A percentile compares a stretch with the other conserved stretches of the same genome.
Evolutionary conservation across 2,888 invertebrate species (phyloP).

Genomic region (Drosophila lutescens): DNA sequence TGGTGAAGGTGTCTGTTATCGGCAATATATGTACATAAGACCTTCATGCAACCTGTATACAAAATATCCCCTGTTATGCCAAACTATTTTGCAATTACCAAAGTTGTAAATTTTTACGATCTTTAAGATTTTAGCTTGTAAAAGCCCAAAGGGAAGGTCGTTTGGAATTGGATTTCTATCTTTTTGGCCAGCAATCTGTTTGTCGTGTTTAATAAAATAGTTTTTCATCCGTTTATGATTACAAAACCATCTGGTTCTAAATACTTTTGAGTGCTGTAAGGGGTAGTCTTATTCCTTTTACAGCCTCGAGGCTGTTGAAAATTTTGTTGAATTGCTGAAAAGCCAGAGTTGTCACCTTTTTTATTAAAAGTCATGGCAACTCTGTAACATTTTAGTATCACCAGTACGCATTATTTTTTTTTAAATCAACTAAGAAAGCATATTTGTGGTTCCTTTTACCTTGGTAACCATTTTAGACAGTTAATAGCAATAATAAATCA

Average conservation of each 20-base stretch:
- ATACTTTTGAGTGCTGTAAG: slow-evolving; percentile 19
- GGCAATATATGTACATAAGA: slow-evolving; percentile 44
- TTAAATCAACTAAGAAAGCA: too few relatives aligned
- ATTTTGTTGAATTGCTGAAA: too few relatives aligned
- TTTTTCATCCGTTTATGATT: slow-evolving; percentile 54
- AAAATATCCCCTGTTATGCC: slow-evolving; percentile 21
- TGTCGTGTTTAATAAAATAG: slow-evolving; percentile 49
- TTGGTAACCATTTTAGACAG: too few relatives aligned
- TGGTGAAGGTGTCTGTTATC: slow-evolving; percentile 37
- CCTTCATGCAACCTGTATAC: slow-evolving; percentile 1
- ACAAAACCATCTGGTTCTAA: slow-evolving; percentile 54
- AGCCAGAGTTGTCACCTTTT: too few relatives aligned
- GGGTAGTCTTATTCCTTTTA: background rate
- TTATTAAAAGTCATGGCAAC: too few relatives aligned
- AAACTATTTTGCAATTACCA: slow-evolving; percentile 76
- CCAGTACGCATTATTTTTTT: too few relatives aligned
- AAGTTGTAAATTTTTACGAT: slow-evolving; percentile 70
- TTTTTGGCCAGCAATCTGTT: slow-evolving; percentile 11
- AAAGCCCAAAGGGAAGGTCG: background rate
- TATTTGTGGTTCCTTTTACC: too few relatives aligned
- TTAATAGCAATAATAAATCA: too few relatives aligned
- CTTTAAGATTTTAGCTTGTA: slow-evolving; percentile 9
- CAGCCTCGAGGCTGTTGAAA: too few relatives aligned
- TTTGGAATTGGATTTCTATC: slow-evolving; percentile 3
- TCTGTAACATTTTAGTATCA: too few relatives aligned